phyloP scores from a whole-genome alignment of 92 coral and sea anemone genomes.

The Epizoanthus rinbou region DNA sequence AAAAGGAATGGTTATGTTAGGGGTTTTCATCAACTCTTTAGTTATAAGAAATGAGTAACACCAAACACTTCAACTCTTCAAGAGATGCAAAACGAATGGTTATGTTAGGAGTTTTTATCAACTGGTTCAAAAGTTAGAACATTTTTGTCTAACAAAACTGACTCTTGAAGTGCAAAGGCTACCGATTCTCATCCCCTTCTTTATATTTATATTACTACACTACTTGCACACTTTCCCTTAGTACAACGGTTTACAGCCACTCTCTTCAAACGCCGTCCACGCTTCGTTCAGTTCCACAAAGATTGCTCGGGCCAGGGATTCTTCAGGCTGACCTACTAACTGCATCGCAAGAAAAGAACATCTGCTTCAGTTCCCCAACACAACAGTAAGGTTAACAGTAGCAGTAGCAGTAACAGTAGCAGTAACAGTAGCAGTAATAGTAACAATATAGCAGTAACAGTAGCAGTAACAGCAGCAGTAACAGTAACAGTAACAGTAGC shows the following conservation, averaged over 20 bases:
- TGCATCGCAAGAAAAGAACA: conserved; percentile 20
- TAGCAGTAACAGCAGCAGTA: no score
- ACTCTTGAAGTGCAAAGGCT: background rate
- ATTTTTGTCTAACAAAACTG: background rate
- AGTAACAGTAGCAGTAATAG: no score
- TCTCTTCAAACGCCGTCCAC: conserved; percentile 93
- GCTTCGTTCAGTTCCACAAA: conserved; percentile 96
- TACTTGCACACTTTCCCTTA: conserved; percentile 14
- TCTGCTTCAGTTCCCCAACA: background rate
- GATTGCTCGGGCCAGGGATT: conserved; percentile 89
- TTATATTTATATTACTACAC: background rate
- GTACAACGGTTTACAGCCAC: conserved; percentile 88
- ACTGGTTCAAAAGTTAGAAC: background rate
- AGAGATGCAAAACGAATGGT: no score
- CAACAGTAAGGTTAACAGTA: no score
- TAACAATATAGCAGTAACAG: no score
- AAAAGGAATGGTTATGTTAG: no score
- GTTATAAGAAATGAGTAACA: no score
- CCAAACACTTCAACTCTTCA: no score
- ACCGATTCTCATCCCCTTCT: background rate
- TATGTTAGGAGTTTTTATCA: no score
- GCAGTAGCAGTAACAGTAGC: no score
- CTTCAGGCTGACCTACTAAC: conserved; percentile 91
- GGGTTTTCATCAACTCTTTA: no score
- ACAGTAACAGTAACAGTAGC: no score